Evolutionary conservation across 1,140 invertebrate species (phyloP).

Genomic region (Rhopalosiphum padi): DNA sequence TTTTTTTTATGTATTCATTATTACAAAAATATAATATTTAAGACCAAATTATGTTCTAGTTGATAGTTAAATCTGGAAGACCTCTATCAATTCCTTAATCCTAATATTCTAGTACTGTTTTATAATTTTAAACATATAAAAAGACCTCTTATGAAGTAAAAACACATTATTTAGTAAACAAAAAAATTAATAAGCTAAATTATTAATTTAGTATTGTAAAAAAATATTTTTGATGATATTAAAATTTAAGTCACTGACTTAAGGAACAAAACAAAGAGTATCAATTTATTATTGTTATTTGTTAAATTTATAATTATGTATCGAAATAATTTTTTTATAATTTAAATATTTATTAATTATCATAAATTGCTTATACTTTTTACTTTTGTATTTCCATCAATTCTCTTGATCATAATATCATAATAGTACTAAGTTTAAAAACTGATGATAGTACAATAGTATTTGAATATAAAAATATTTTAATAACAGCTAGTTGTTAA

Average conservation of each 20-base stretch:
- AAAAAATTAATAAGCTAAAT: too few species aligned
- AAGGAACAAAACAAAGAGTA: too few species aligned
- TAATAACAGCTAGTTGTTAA: neutral
- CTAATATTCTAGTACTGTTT: neutral
- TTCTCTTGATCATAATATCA: neutral
- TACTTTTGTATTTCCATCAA: neutral
- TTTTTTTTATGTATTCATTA: slow-evolving; percentile 48
- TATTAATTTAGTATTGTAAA: too few species aligned
- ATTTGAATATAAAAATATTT: too few species aligned
- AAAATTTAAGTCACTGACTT: too few species aligned
- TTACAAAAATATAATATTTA: slow-evolving; percentile 44
- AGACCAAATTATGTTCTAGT: neutral
- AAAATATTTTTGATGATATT: too few species aligned
- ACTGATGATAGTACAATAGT: too few species aligned
- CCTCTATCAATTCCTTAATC: neutral
- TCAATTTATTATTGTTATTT: too few species aligned
- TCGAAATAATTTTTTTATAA: too few species aligned
- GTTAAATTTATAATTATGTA: too few species aligned
- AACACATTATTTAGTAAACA: too few species aligned
- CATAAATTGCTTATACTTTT: neutral
- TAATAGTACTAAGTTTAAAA: neutral
- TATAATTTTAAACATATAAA: neutral
- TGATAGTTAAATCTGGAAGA: neutral
- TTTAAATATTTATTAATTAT: too few species aligned
- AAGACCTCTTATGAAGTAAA: neutral